phyloP scores from a whole-genome alignment of 2,797 vertebrate genomes.

The Scyliorhinus canicula region DNA sequence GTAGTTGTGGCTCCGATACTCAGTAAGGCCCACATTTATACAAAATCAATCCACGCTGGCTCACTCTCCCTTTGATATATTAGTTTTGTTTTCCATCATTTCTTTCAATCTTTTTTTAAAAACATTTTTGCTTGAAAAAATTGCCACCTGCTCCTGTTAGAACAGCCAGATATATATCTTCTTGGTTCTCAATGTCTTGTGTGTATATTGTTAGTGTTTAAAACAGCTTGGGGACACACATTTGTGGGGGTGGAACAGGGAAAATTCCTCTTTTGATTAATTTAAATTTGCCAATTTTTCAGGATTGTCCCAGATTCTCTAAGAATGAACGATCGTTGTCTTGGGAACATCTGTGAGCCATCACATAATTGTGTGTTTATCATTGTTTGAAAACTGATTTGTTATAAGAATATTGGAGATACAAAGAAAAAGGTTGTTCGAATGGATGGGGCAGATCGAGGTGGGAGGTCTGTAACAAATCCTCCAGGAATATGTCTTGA shows the following conservation, averaged over 20 bases:
- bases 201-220: neutral
- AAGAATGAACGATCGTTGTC: neutral
- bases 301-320: neutral
- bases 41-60: neutral
- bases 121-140: neutral
- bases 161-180: neutral
- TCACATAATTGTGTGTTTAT: neutral
- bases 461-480: neutral
- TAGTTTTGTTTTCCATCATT: neutral
- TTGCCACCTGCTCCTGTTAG: neutral
- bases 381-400: neutral
- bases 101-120: neutral
- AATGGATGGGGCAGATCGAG: neutral
- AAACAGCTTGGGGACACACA: neutral
- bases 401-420: neutral
- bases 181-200: neutral
- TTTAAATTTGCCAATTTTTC: neutral
- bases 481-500: neutral
- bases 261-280: neutral
- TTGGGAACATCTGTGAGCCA: neutral
- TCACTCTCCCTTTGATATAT: slow-evolving; percentile 5
- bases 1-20: neutral
- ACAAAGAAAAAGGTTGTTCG: neutral
- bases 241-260: neutral
- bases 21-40: neutral